Percentiles rank a stretch among this genome's conserved stretches.
phyloP scores from a whole-genome alignment of 2,888 invertebrate genomes.

The Elysia crispata region DNA sequence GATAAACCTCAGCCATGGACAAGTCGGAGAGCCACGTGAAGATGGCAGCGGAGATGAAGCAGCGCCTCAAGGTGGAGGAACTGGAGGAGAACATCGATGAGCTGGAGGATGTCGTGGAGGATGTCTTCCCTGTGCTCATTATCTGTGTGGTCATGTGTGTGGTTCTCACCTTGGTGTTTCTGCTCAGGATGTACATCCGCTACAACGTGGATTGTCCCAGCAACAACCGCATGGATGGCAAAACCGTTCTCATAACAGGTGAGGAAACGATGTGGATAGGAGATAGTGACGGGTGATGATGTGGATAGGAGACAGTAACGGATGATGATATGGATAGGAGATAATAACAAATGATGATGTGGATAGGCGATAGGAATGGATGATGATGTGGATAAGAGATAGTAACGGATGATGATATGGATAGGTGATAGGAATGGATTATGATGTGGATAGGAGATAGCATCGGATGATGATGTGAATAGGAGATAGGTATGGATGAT shows the following conservation, averaged over 20 bases:
- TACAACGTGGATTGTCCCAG: constrained; percentile 64
- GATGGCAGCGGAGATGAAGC: constrained; percentile 50
- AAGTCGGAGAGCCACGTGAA: constrained; percentile 39
- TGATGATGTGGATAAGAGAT: too few relatives aligned
- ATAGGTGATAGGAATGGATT: too few relatives aligned
- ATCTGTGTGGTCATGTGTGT: constrained; percentile 61
- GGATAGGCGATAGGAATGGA: too few relatives aligned
- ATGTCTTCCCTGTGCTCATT: constrained; percentile 60
- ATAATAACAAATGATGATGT: too few relatives aligned
- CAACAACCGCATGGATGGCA: constrained; percentile 65
- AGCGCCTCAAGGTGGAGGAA: constrained; percentile 54
- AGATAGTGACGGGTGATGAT: too few relatives aligned
- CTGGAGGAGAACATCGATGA: constrained; percentile 57
- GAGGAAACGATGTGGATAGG: constrained; percentile 12
- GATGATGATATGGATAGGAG: too few relatives aligned
- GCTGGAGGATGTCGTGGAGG: constrained; percentile 58
- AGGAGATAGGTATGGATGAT: too few relatives aligned
- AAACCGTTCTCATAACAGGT: constrained; percentile 69
- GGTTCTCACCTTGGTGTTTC: constrained; percentile 60
- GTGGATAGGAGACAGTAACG: too few relatives aligned
- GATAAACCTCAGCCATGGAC: constrained; percentile 21
- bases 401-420: too few relatives aligned
- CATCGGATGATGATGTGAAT: too few relatives aligned
- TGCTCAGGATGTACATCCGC: constrained; percentile 65
- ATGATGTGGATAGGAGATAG: too few relatives aligned